Percentiles rank a stretch among this genome's conserved stretches.
Conservation (phyloP, 2,113 vertebrate genomes). For the Craseonycteris thonglongyai region DNA sequence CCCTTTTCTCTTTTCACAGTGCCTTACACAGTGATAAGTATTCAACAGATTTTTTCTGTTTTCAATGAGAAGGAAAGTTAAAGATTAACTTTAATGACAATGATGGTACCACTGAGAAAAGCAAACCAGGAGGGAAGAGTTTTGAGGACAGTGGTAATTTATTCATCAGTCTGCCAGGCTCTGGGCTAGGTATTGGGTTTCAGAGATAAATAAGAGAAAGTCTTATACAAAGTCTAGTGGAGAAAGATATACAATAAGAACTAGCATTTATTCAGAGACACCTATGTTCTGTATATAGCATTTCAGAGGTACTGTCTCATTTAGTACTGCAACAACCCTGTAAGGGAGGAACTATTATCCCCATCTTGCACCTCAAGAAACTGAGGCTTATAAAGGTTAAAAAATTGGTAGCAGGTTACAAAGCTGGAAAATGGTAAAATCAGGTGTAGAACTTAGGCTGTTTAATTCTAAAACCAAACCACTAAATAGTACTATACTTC, state of each 20-base stretch:
- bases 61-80: not conserved
- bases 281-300: not conserved
- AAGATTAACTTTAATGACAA: not conserved
- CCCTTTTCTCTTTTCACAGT: not conserved
- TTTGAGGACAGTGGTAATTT: slow-evolving; percentile 57
- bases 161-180: slow-evolving; percentile 61
- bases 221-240: not conserved
- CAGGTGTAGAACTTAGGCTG: not conserved
- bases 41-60: not conserved
- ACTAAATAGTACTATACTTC: not conserved
- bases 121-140: not conserved
- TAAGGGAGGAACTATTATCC: not conserved
- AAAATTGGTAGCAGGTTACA: not conserved
- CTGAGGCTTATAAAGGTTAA: not conserved
- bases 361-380: slow-evolving; percentile 1
- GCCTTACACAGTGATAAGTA: not conserved
- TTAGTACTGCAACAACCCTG: not conserved
- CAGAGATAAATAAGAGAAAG: slow-evolving; percentile 53
- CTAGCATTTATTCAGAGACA: not conserved
- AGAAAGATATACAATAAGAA: not conserved
- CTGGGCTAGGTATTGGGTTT: slow-evolving; percentile 42
- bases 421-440: slow-evolving; percentile 5
- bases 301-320: not conserved
- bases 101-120: not conserved
- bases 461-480: not conserved